Conservation (phyloP, 2,113 vertebrate species). For the Micromys minutus region DNA sequence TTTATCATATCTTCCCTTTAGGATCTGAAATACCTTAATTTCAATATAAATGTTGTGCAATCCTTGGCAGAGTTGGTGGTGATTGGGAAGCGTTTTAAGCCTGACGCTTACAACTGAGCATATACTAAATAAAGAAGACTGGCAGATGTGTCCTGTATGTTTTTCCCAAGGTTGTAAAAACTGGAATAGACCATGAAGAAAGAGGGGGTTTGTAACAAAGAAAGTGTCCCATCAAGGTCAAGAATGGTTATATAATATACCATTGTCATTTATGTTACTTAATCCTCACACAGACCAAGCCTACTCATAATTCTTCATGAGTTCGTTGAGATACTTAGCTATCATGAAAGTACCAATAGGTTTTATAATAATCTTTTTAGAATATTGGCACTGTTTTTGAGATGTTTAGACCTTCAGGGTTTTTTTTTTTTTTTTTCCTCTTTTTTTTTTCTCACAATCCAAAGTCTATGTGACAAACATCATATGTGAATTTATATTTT, state of each 20-base stretch:
- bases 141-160: not conserved
- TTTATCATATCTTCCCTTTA: not conserved
- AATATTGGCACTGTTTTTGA: constrained; percentile 25
- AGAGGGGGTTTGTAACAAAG: not conserved
- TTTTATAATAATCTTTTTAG: not conserved
- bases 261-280: not conserved
- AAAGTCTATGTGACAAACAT: constrained; percentile 1
- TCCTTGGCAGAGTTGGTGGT: not conserved
- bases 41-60: not conserved
- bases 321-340: not conserved
- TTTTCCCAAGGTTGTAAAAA: not conserved
- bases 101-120: not conserved
- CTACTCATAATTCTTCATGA: not conserved
- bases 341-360: constrained; percentile 17
- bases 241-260: not conserved
- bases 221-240: not conserved
- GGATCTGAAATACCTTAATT: not conserved
- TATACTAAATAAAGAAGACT: not conserved
- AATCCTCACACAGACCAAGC: not conserved
- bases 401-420: not conserved
- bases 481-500: not conserved
- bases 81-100: not conserved
- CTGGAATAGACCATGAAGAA: not conserved
- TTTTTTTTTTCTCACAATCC: constrained; percentile 39
- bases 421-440: too few relatives aligned